Conservation (phyloP, 1,140 invertebrate genomes). For the Hermatobates lingyangjiaoensis region DNA sequence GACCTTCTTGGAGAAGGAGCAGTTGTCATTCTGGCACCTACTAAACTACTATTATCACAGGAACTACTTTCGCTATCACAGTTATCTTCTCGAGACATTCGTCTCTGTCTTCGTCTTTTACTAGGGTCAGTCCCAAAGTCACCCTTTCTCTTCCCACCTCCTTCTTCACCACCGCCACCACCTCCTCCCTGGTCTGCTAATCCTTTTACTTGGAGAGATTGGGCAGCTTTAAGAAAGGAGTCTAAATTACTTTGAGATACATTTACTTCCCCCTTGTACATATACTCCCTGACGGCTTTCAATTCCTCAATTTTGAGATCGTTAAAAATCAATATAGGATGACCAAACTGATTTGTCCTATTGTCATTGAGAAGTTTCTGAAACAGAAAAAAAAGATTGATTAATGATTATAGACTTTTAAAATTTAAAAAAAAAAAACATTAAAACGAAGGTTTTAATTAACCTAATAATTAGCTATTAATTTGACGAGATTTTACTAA, state of each 20-base stretch:
- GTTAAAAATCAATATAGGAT: conserved; percentile 82
- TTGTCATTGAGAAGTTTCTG: background rate
- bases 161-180: conserved; percentile 4
- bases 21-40: background rate
- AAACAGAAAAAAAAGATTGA: background rate
- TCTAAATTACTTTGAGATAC: conserved; percentile 79
- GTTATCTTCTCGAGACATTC: background rate
- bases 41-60: too few relatives aligned
- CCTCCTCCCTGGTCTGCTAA: conserved; percentile 48
- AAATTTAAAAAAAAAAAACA: background rate
- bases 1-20: background rate
- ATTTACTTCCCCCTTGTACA: conserved; percentile 86
- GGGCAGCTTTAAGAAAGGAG: conserved; percentile 73
- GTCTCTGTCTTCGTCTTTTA: background rate
- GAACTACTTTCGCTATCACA: too few relatives aligned
- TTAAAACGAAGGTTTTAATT: background rate
- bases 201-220: conserved; percentile 79
- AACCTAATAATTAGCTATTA: background rate
- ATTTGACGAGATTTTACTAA: background rate
- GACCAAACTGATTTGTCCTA: conserved; percentile 42
- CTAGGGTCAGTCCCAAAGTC: background rate
- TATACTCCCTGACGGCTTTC: conserved; percentile 82
- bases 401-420: background rate
- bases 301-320: conserved; percentile 79
- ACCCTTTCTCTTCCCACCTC: conserved; percentile 1